Evolutionary conservation across 2,888 invertebrate species (phyloP).

Genomic region (Volucella zonaria): DNA sequence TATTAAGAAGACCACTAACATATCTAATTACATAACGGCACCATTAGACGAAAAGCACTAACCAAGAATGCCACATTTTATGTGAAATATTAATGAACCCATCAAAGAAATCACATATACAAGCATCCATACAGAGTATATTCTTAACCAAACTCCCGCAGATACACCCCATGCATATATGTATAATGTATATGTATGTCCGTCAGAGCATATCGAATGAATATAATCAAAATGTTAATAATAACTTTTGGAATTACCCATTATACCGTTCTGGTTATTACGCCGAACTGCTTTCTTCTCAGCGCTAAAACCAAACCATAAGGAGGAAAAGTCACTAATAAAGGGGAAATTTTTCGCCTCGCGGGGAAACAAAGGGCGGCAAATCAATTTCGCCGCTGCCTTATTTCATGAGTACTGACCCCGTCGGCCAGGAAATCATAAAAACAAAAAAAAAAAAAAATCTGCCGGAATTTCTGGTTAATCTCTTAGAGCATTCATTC

Average conservation of each 20-base stretch:
- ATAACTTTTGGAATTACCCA: conserved; percentile 61
- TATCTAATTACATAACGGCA: conserved; percentile 18
- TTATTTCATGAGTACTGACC: conserved; percentile 19
- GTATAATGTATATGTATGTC: background rate
- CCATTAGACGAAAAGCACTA: conserved; percentile 21
- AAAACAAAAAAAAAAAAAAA: background rate
- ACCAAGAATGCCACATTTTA: conserved; percentile 32
- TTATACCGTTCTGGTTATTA: conserved; percentile 30
- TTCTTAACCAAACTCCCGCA: background rate
- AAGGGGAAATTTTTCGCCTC: conserved; percentile 32
- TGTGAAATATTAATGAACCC: conserved; percentile 51
- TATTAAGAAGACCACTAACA: background rate
- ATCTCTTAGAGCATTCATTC: background rate
- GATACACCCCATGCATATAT: background rate
- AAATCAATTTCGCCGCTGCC: conserved; percentile 17
- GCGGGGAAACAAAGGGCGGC: conserved; percentile 8
- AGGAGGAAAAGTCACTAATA: conserved; percentile 34
- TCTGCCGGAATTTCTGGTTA: background rate
- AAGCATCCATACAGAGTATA: conserved; percentile 18
- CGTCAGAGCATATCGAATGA: conserved; percentile 52
- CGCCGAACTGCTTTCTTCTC: conserved; percentile 9
- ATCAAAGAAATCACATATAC: conserved; percentile 59
- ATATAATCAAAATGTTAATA: conserved; percentile 56
- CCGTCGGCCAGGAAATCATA: conserved; percentile 33
- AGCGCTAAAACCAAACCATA: background rate